Conservation (phyloP, 2,888 invertebrate genomes). For the Axea sp. region DNA sequence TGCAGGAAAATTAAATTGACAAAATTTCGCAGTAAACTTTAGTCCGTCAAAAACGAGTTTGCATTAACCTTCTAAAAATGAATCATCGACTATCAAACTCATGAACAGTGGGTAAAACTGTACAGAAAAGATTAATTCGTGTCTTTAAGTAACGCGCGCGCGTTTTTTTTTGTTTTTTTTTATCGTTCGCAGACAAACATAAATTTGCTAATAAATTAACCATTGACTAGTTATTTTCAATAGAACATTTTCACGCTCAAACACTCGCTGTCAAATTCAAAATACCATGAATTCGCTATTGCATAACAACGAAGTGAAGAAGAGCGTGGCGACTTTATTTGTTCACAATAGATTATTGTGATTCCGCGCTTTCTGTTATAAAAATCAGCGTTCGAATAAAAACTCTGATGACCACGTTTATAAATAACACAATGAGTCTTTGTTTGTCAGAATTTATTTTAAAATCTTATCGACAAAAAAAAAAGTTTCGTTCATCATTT, state of each 20-base stretch:
- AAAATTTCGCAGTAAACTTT: too few species aligned
- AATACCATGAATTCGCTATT: background rate
- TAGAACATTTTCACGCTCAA: conserved; percentile 14
- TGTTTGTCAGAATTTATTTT: background rate
- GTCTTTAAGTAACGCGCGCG: background rate
- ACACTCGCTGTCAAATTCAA: conserved; percentile 15
- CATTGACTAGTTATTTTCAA: conserved; percentile 13
- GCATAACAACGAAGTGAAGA: conserved; percentile 13
- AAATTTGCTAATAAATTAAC: conserved; percentile 7
- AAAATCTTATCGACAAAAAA: background rate
- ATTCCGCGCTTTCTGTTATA: background rate
- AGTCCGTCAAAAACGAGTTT: background rate
- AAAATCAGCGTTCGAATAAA: background rate
- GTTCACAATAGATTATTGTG: conserved; percentile 13
- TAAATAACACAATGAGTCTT: conserved; percentile 5
- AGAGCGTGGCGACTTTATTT: conserved; percentile 3
- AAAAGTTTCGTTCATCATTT: background rate
- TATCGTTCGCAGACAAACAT: conserved; percentile 1
- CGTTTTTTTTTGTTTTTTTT: too few species aligned
- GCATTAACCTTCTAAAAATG: background rate
- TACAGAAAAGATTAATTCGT: background rate
- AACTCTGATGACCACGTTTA: background rate
- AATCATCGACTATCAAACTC: background rate
- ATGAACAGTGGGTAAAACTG: background rate
- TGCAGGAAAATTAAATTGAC: too few species aligned